Percentiles rank a stretch among this genome's conserved stretches.
phyloP scores from a whole-genome alignment of 2,888 invertebrate species.

The Hypomecis punctinalis region DNA sequence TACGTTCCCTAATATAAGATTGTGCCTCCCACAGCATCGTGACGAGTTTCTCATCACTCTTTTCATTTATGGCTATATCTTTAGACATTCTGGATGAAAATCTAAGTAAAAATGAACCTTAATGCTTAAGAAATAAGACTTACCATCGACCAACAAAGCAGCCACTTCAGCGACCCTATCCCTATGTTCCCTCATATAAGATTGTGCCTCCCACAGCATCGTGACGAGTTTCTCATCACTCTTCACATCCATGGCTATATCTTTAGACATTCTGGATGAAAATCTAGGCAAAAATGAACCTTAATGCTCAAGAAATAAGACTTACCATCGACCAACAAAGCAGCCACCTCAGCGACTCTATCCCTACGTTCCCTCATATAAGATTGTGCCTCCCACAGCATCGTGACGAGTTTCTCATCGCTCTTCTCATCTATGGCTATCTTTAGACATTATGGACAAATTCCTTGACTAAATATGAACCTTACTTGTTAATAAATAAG shows the following conservation, averaged over 20 bases:
- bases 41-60: constrained; percentile 87
- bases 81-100: no score
- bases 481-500: no score
- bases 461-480: no score
- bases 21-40: constrained; percentile 94
- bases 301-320: no score
- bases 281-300: no score
- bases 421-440: no score
- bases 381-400: no score
- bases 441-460: no score
- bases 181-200: constrained; percentile 89
- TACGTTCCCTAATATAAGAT: no score
- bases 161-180: constrained; percentile 86
- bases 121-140: not conserved
- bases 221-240: constrained; percentile 87
- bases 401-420: no score
- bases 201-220: constrained; percentile 95
- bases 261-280: no score
- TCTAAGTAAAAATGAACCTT: no score
- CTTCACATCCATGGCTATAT: constrained; percentile 92
- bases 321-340: constrained; percentile 26
- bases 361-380: constrained; percentile 88
- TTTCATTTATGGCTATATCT: constrained; percentile 91
- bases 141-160: constrained; percentile 24
- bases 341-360: constrained; percentile 85